Conservation (phyloP, 2,113 vertebrate species). For the Marmota monax region DNA sequence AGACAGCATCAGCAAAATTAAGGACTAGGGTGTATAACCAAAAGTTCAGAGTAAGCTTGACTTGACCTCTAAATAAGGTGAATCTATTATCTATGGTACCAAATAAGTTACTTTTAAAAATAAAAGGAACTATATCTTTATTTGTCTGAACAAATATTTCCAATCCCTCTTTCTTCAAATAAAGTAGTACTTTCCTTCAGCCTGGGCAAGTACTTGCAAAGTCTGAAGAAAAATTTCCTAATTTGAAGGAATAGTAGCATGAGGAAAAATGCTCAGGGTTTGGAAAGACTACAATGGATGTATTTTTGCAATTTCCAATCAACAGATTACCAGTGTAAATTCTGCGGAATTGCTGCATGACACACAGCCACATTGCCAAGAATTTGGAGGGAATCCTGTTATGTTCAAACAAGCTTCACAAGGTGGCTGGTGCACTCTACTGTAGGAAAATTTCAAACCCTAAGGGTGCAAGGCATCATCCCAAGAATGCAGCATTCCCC, state of each 20-base stretch:
- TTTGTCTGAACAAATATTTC: background rate
- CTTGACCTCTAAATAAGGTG: background rate
- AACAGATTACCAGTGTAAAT: background rate
- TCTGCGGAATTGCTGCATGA: background rate
- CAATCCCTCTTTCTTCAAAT: background rate
- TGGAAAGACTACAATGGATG: background rate
- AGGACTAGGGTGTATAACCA: background rate
- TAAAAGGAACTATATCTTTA: background rate
- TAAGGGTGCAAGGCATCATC: background rate
- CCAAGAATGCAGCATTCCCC: background rate
- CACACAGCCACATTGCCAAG: background rate
- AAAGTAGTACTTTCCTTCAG: background rate
- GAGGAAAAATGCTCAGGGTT: background rate
- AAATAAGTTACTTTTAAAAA: conserved; percentile 8
- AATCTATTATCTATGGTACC: background rate
- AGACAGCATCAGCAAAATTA: background rate
- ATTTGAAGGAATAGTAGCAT: background rate
- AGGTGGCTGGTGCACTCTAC: background rate
- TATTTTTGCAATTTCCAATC: background rate
- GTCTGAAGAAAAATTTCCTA: background rate
- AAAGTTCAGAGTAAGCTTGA: background rate
- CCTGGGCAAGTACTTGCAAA: background rate
- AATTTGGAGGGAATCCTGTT: background rate
- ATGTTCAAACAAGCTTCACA: background rate
- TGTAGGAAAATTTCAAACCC: background rate